phyloP scores from a whole-genome alignment of 53 echinoderm and acorn worm species.

The Arbacia lixula region DNA sequence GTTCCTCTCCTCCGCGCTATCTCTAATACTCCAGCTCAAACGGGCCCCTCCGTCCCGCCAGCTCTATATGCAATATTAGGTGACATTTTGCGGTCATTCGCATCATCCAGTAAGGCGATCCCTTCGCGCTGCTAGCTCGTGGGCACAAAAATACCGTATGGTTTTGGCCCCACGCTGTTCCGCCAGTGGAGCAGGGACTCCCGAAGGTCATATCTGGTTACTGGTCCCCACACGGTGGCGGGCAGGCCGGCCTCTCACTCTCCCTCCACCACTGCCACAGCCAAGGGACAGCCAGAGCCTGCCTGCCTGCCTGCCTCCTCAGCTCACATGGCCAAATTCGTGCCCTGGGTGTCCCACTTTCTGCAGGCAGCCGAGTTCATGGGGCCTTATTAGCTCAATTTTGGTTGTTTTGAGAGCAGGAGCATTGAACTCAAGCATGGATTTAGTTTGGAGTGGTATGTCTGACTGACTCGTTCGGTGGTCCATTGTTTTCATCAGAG shows the following conservation, averaged over 20 bases:
- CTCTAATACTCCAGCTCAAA: slow-evolving; percentile 25
- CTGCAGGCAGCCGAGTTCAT: slow-evolving; percentile 23
- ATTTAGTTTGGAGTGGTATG: slow-evolving; percentile 36
- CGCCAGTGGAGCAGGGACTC: slow-evolving; percentile 54
- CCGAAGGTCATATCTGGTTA: slow-evolving; percentile 61
- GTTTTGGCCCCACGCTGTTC: slow-evolving; percentile 56
- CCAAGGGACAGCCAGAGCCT: too few species aligned
- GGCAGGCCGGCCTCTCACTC: slow-evolving; percentile 11
- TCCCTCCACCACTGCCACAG: background rate
- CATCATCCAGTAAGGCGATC: slow-evolving; percentile 57
- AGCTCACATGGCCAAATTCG: background rate
- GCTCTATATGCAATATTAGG: slow-evolving; percentile 55
- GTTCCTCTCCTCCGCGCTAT: slow-evolving; percentile 22
- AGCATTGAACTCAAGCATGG: slow-evolving; percentile 45
- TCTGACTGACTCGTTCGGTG: slow-evolving; percentile 38
- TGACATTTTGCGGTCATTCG: slow-evolving; percentile 65
- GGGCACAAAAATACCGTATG: slow-evolving; percentile 49
- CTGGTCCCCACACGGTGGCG: slow-evolving; percentile 26
- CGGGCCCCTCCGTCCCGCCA: slow-evolving; percentile 17
- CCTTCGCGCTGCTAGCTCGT: slow-evolving; percentile 40
- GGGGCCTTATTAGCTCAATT: slow-evolving; percentile 63
- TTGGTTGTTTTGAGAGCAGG: slow-evolving; percentile 57
- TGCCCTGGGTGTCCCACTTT: slow-evolving; percentile 47
- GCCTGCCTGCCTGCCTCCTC: slow-evolving; percentile 11
- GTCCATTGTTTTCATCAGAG: slow-evolving; percentile 35